phyloP scores from a whole-genome alignment of 2,113 vertebrate genomes.

The Hyla sarda region DNA sequence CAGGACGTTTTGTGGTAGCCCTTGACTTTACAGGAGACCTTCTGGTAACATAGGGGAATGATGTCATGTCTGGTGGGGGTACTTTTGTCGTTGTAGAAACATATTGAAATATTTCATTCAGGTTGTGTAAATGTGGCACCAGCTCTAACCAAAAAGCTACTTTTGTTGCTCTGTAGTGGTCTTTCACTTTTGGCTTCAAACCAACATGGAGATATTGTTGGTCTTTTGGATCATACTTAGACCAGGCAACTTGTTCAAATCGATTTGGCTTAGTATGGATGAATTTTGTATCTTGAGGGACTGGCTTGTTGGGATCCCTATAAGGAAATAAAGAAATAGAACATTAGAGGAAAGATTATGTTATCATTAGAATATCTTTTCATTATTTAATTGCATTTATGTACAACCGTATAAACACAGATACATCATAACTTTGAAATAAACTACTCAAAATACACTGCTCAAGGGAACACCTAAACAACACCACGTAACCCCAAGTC shows the following conservation, averaged over 20 bases:
- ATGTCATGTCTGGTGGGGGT: slow-evolving; percentile 91
- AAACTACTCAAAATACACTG: no score
- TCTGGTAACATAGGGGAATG: slow-evolving; percentile 87
- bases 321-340: slow-evolving; percentile 20
- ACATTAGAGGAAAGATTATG: not conserved
- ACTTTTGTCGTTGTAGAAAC: slow-evolving; percentile 95
- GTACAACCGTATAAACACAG: not conserved
- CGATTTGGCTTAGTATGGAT: slow-evolving; percentile 97
- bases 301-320: slow-evolving; percentile 95
- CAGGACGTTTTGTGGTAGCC: slow-evolving; percentile 93
- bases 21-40: slow-evolving; percentile 88
- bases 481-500: no score
- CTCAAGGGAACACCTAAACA: no score
- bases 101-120: slow-evolving; percentile 93
- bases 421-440: no score
- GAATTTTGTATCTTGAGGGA: slow-evolving; percentile 97
- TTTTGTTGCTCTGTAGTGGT: slow-evolving; percentile 95
- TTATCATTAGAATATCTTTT: not conserved
- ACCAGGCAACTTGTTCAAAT: slow-evolving; percentile 97
- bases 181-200: slow-evolving; percentile 89
- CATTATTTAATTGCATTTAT: not conserved
- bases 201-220: slow-evolving; percentile 97
- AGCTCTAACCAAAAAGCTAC: slow-evolving; percentile 97
- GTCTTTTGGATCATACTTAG: slow-evolving; percentile 95
- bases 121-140: slow-evolving; percentile 91